Conservation (phyloP, 2,888 invertebrate species). For the Crocallis elinguaria region DNA sequence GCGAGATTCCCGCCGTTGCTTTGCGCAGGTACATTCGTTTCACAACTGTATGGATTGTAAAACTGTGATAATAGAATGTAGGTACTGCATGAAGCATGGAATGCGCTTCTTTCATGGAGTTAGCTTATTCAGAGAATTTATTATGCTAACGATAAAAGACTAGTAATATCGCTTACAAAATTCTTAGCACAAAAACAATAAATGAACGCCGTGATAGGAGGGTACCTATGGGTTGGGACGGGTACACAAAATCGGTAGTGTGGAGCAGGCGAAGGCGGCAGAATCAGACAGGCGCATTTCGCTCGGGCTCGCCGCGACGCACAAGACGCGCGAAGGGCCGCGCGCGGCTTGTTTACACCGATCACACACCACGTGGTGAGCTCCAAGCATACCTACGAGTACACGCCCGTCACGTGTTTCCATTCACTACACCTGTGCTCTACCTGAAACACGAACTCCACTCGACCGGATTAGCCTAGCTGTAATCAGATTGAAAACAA, state of each 20-base stretch:
- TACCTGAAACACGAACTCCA: constrained; percentile 44
- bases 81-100: too few relatives aligned
- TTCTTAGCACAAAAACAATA: too few relatives aligned
- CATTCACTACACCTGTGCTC: constrained; percentile 57
- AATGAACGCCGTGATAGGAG: too few relatives aligned
- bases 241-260: neutral
- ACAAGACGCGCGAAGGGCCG: constrained; percentile 43
- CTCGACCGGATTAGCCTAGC: constrained; percentile 56
- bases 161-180: too few relatives aligned
- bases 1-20: too few relatives aligned
- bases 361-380: constrained; percentile 75
- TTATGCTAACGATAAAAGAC: too few relatives aligned
- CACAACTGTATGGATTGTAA: too few relatives aligned
- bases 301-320: constrained; percentile 33
- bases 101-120: too few relatives aligned
- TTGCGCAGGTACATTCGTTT: too few relatives aligned
- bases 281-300: constrained; percentile 34
- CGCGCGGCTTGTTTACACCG: constrained; percentile 72
- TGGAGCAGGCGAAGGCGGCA: constrained; percentile 18
- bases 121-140: too few relatives aligned
- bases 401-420: constrained; percentile 72
- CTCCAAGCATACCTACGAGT: constrained; percentile 44
- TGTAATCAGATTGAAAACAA: constrained; percentile 73
- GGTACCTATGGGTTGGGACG: too few relatives aligned
- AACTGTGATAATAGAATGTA: too few relatives aligned